Evolutionary conservation across 64 coral and sea anemone genomes (phyloP), one percentile per base, ranked within the genome.

Genomic region (Actinia tenebrosa): DNA sequence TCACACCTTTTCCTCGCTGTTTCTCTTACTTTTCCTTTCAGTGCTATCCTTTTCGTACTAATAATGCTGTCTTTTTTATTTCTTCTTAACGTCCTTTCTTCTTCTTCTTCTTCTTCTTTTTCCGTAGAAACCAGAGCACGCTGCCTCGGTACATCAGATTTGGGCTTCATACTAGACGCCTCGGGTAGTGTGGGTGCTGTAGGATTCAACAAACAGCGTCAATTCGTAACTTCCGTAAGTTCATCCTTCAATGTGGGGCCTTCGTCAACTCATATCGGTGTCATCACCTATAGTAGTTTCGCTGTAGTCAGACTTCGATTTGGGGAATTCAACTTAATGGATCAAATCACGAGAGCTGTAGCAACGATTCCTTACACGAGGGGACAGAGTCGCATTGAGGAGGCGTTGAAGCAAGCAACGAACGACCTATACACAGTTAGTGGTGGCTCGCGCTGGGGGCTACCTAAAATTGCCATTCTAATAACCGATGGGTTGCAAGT

Each of bases 81-180:
- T 50, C 47, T 50, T 50, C 7, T 4, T 8, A 50, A 8, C 47
- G 4, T 50, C 47, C 47, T 50, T 50, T 50, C 47, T 50, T 50
- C 30, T 37, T 37, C n/a, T n/a, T n/a, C n/a, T n/a, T n/a, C 30
- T 37, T 37, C 30, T 37, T 50, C 47, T 50, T 58, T 2, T 10
- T 75, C 42, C 42, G 10, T 7, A 60, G 43, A 45, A 23, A 4
- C 14, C 10, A 58, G 60, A n/a, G 71, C 89, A 10, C 50, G 37
- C 22, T 90, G 89, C 42, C 44, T 60, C 6, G 78, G 84, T 47
- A 72, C 89, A 47, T 84, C 84, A 84, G 89, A 90, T 64, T 13
- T 90, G 10, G 89, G 26, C 25, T 90, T 90, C 43, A 58, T 90
- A 5, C 72, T 90, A 50, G 89, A 90, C 61, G 84, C 89, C 1